Evolutionary conservation across 37 sponge, comb jelly and placozoan species (phyloP).

Genomic region (Eunapius fragilis): DNA sequence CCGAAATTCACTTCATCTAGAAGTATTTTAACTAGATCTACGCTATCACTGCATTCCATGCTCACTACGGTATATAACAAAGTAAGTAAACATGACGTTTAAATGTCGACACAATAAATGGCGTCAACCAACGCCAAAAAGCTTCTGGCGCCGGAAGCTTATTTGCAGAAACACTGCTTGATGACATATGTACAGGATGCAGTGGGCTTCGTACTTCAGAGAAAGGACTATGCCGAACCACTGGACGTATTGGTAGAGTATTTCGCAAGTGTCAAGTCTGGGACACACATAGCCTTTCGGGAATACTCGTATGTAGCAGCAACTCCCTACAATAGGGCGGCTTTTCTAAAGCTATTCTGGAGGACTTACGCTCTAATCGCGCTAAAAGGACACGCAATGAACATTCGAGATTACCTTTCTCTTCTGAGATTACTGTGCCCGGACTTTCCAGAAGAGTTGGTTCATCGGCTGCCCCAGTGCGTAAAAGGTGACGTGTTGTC

Average conservation of each 20-base stretch:
- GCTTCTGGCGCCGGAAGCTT: constrained; percentile 44
- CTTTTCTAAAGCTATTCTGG: constrained; percentile 68
- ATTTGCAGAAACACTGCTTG: constrained; percentile 75
- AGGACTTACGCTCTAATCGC: constrained; percentile 53
- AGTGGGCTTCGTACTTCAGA: constrained; percentile 38
- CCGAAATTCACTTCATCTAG: constrained; percentile 54
- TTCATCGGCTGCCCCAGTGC: constrained; percentile 5
- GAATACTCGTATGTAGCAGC: constrained; percentile 67
- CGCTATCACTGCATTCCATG: neutral
- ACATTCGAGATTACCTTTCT: constrained; percentile 59
- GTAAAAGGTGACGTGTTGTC: constrained; percentile 15
- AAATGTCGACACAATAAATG: neutral
- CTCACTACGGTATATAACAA: too few species aligned
- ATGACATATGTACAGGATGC: constrained; percentile 75
- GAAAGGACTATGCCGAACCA: constrained; percentile 62
- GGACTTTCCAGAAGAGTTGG: constrained; percentile 57
- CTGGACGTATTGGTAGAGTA: constrained; percentile 70
- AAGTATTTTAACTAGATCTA: constrained; percentile 27
- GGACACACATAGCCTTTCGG: constrained; percentile 74
- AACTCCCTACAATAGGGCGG: constrained; percentile 82
- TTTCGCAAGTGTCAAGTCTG: constrained; percentile 63
- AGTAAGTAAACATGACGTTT: too few species aligned
- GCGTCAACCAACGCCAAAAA: neutral
- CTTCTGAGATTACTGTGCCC: constrained; percentile 66
- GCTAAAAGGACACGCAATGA: constrained; percentile 43